Conservation (phyloP, 2,888 invertebrate genomes). For the Mongoloraphidia duomilia region DNA sequence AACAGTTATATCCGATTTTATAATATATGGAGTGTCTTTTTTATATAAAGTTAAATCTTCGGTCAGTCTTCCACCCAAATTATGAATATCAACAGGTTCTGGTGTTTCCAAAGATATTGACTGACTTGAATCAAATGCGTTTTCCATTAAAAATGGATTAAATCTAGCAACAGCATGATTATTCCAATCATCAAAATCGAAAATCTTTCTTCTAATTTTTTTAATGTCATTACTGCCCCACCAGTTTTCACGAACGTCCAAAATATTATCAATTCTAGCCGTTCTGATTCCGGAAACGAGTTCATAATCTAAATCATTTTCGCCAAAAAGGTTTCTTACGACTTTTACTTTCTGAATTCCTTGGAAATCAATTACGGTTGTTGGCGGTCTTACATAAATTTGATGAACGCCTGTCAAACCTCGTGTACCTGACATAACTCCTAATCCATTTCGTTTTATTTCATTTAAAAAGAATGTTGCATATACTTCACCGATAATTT, state of each 20-base stretch:
- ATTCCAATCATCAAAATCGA: constrained; percentile 99
- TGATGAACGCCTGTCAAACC: constrained; percentile 25
- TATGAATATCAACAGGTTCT: constrained; percentile 43
- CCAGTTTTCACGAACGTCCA: constrained; percentile 90
- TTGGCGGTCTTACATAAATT: constrained; percentile 38
- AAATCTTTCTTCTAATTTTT: constrained; percentile 69
- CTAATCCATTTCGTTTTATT: constrained; percentile 52
- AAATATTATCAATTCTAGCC: constrained; percentile 68
- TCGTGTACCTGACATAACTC: constrained; percentile 20
- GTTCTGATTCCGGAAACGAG: constrained; percentile 84
- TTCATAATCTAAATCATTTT: constrained; percentile 75
- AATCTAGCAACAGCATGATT: constrained; percentile 88
- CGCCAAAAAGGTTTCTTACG: constrained; percentile 75
- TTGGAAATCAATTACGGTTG: constrained; percentile 78
- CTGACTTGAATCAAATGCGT: constrained; percentile 60
- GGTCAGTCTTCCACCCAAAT: constrained; percentile 62
- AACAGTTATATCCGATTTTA: constrained; percentile 84
- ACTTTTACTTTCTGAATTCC: constrained; percentile 91
- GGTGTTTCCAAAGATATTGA: constrained; percentile 51
- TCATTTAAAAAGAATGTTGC: constrained; percentile 69
- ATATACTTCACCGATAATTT: constrained; percentile 71
- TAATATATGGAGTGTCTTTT: constrained; percentile 56
- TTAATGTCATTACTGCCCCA: constrained; percentile 75
- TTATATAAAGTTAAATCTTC: constrained; percentile 49
- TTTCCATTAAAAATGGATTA: constrained; percentile 71